Base-by-base conservation (phyloP, 2,888 invertebrate species). In the Tetropium fuscum region DNA sequence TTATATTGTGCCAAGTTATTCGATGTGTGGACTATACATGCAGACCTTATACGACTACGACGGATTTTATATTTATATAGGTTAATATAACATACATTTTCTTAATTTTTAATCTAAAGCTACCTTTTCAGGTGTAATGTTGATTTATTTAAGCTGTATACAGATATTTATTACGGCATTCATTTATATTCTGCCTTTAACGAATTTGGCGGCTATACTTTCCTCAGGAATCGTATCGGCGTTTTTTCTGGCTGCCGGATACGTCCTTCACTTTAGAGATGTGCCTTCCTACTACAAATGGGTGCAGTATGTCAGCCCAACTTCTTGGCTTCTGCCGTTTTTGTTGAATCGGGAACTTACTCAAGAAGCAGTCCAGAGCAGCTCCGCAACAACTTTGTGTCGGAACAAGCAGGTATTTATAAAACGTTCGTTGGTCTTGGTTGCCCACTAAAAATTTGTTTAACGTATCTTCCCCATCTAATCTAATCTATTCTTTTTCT, bases 1-100 rank as follows among this genome's bases (percentile, higher is more conserved):
- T 2, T 96, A 93, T 78, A 78, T 95, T 49, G 88, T 95, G 58
- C 97, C 97, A 10, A 93, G 94, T 38, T 94, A 93, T 78, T 92
- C 93, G 11, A 94, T 95, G 94, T 90, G 91, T 18, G 94, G 94
- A 0, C 81, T 94, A 0, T 93, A 94, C 72, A 88, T 89, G 71
- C 90, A 90, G 74, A 85, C 87, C 7, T 84, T 85, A 8, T 86
- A 84, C 41, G 87, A 88, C 74, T 86, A 89, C 69, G 88, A 88
- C 51, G 90, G 90, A 65, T 90, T 90, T 77, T 90, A 90, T 78
- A 82, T 88, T 65, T 90, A 90, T 77, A 85, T 90, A 84, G 90
- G 90, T 90, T 15, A 20, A 41, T 57, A 36, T 1, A 43, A 53
- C 5, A 30, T 19, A 18, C 10, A 4, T 11, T 25, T 41, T 40